Percentiles rank a stretch among this genome's conserved stretches.
Conservation (phyloP, 1,140 invertebrate genomes). For the Yoshiicerus persimilis region DNA sequence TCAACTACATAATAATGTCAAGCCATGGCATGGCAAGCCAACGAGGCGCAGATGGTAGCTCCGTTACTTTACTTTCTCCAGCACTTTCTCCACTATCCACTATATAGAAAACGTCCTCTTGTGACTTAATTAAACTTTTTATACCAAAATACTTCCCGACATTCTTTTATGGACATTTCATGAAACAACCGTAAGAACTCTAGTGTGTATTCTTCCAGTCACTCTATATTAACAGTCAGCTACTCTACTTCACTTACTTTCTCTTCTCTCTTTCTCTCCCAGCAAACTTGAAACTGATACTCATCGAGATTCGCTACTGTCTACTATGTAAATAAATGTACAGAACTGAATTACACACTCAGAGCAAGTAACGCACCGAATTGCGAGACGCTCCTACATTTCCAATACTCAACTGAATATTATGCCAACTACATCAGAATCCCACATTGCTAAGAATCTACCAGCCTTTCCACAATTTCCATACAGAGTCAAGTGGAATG, state of each 20-base stretch:
- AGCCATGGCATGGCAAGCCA: background rate
- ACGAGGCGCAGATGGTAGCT: background rate
- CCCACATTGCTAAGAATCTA: background rate
- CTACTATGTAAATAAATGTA: background rate
- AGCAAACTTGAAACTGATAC: background rate
- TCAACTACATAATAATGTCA: conserved; percentile 6
- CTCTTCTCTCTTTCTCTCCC: background rate
- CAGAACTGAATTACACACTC: background rate
- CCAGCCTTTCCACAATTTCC: background rate
- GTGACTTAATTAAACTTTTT: conserved; percentile 30
- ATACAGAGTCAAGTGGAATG: background rate
- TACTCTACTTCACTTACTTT: background rate
- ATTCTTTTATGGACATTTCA: conserved; percentile 26
- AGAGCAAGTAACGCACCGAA: background rate
- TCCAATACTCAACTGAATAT: background rate
- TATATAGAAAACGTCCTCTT: background rate
- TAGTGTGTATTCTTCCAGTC: background rate
- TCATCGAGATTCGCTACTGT: background rate
- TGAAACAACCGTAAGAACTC: background rate
- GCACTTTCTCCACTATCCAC: background rate
- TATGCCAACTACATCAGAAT: background rate
- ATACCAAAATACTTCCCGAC: background rate
- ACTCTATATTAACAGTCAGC: background rate
- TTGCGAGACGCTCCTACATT: background rate
- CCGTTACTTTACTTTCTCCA: background rate